Evolutionary conservation across 2,888 invertebrate genomes (phyloP).

Genomic region (Cheilosia urbana): DNA sequence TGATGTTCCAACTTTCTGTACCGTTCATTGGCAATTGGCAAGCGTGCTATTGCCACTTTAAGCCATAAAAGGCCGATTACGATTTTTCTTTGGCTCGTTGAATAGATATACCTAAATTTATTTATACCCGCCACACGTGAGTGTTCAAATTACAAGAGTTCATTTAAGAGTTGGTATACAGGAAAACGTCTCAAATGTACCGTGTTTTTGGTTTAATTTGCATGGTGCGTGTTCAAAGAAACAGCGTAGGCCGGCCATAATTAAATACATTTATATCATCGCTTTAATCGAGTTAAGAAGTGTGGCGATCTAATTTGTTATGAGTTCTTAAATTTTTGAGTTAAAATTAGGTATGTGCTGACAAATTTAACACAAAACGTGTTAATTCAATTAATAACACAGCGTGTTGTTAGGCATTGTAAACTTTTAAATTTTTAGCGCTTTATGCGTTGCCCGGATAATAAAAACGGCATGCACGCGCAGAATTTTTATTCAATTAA

Average conservation of each 20-base stretch:
- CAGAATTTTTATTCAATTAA: not conserved
- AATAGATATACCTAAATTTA: conserved; percentile 25
- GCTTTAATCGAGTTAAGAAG: conserved; percentile 33
- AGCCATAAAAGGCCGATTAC: conserved; percentile 36
- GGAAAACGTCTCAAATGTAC: not conserved
- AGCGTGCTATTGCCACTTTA: conserved; percentile 23
- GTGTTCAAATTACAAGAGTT: conserved; percentile 20
- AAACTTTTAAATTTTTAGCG: not conserved
- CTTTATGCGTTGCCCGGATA: not conserved
- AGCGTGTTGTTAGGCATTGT: conserved; percentile 4
- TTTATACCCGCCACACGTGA: not conserved
- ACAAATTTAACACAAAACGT: conserved; percentile 26
- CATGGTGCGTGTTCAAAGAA: not conserved
- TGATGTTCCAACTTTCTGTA: conserved; percentile 61
- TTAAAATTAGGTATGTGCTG: conserved; percentile 6
- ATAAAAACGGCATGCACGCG: not conserved
- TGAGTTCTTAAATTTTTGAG: not conserved
- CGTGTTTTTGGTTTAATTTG: conserved; percentile 2
- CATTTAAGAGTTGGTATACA: not conserved
- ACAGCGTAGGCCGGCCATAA: not conserved
- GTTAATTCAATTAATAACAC: conserved; percentile 53
- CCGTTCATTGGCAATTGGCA: conserved; percentile 48
- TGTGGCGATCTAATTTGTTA: conserved; percentile 36
- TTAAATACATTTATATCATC: conserved; percentile 17
- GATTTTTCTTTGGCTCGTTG: conserved; percentile 23